Conservation (phyloP, 1,140 invertebrate species). For the Zaprionus kolodkinae region DNA sequence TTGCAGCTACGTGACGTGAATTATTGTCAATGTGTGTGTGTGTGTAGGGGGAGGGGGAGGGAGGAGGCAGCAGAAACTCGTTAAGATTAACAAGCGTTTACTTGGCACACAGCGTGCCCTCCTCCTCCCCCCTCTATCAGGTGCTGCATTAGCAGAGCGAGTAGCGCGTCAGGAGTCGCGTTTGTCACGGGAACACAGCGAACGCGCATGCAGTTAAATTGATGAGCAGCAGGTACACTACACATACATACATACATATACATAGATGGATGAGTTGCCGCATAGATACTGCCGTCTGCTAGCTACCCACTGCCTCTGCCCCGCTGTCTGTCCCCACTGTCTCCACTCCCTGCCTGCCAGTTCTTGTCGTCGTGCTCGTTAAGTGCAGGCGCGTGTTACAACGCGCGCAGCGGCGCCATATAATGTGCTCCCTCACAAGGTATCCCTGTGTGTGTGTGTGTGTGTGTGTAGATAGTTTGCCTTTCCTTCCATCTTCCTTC, state of each 20-base stretch:
- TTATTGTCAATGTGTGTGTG: slow-evolving; percentile 67
- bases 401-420: slow-evolving; percentile 57
- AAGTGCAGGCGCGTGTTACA: slow-evolving; percentile 74
- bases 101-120: slow-evolving; percentile 71
- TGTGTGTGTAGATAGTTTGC: slow-evolving; percentile 18
- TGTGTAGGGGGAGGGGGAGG: not conserved
- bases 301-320: not conserved
- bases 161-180: slow-evolving; percentile 52
- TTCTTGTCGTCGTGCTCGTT: slow-evolving; percentile 57
- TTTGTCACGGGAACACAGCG: slow-evolving; percentile 63
- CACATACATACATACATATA: slow-evolving; percentile 29
- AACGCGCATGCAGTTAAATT: slow-evolving; percentile 76
- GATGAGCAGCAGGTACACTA: slow-evolving; percentile 72
- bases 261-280: slow-evolving; percentile 59
- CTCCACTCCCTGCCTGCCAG: not conserved
- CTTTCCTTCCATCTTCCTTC: slow-evolving; percentile 14
- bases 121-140: slow-evolving; percentile 40
- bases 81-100: slow-evolving; percentile 83
- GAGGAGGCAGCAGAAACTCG: slow-evolving; percentile 61
- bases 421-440: slow-evolving; percentile 43
- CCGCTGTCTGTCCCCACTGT: not conserved
- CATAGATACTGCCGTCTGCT: slow-evolving; percentile 29
- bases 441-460: not conserved
- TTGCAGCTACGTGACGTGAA: slow-evolving; percentile 82
- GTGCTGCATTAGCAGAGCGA: slow-evolving; percentile 74